Evolutionary conservation across 2,797 vertebrate genomes (phyloP).

Genomic region (Pangasius larnaudii): DNA sequence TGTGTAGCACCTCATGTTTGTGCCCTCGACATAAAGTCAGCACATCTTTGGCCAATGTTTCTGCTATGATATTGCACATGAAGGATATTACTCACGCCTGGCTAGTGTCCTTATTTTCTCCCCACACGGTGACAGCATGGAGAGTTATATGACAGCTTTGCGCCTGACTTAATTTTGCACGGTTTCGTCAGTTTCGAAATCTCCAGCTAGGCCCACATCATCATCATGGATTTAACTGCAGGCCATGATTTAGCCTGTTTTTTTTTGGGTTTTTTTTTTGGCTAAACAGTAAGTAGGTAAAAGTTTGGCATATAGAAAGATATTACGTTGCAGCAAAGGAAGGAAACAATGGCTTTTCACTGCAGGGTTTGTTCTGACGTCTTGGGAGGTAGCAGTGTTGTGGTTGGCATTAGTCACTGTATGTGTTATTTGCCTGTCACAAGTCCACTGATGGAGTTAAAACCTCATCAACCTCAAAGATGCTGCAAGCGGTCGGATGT

Average conservation of each 20-base stretch:
- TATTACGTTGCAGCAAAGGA: conserved; percentile 31
- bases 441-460: conserved; percentile 42
- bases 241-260: neutral
- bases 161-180: neutral
- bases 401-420: conserved; percentile 28
- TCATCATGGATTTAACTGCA: neutral
- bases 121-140: neutral
- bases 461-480: conserved; percentile 23
- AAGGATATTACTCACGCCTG: neutral
- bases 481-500: neutral
- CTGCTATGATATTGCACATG: neutral
- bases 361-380: conserved; percentile 24
- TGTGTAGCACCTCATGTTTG: neutral
- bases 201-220: neutral
- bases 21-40: neutral
- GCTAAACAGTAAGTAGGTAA: too few species aligned
- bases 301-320: conserved; percentile 21
- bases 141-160: neutral
- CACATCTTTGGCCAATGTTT: neutral
- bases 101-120: neutral
- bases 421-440: conserved; percentile 10
- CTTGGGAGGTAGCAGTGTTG: neutral
- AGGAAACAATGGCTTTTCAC: conserved; percentile 32
- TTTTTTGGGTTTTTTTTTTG: too few species aligned
- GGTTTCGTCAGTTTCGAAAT: neutral